These are phyloP conservation scores for Microtus ochrogaster DNA, from an alignment of 2,113 vertebrate genomes.

Conservation along the genomic window DNA sequence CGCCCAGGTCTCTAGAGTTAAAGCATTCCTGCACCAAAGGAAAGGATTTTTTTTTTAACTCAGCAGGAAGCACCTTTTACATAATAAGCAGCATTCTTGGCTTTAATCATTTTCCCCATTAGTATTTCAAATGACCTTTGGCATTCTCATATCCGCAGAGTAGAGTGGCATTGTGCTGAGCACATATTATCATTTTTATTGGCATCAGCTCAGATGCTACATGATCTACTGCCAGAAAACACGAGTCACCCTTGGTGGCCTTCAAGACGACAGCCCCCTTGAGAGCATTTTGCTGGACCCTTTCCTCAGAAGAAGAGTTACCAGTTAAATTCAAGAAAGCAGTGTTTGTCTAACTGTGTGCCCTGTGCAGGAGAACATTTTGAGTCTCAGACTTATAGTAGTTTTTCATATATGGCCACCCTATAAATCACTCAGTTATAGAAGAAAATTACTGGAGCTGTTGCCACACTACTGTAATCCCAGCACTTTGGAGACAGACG, in stretches of 20 bases:
- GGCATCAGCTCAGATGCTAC: slow-evolving; percentile 84
- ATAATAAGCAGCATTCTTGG: slow-evolving; percentile 76
- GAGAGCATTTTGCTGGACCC: slow-evolving; percentile 50
- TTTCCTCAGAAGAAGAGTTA: slow-evolving; percentile 42
- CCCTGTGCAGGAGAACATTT: neutral
- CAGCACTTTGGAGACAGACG: neutral
- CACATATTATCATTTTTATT: slow-evolving; percentile 85
- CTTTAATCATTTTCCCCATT: slow-evolving; percentile 84
- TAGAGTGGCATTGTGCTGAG: slow-evolving; percentile 84
- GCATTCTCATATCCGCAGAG: slow-evolving; percentile 80
- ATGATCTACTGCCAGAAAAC: slow-evolving; percentile 82
- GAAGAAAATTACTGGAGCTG: neutral
- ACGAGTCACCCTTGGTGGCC: slow-evolving; percentile 75
- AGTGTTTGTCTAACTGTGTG: neutral
- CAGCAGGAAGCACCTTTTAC: slow-evolving; percentile 82
- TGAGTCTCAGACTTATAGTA: neutral
- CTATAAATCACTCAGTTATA: neutral
- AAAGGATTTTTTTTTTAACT: slow-evolving; percentile 69
- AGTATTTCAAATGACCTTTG: slow-evolving; percentile 85
- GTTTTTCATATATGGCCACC: neutral
- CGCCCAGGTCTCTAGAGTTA: slow-evolving; percentile 40
- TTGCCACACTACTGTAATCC: neutral
- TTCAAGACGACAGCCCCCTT: slow-evolving; percentile 72
- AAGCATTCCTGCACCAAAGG: slow-evolving; percentile 63
- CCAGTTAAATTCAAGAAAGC: slow-evolving; percentile 8